These are phyloP conservation scores for Sciurus vulgaris DNA, from an alignment of 2,797 vertebrate genomes.

Conservation along the genomic window DNA sequence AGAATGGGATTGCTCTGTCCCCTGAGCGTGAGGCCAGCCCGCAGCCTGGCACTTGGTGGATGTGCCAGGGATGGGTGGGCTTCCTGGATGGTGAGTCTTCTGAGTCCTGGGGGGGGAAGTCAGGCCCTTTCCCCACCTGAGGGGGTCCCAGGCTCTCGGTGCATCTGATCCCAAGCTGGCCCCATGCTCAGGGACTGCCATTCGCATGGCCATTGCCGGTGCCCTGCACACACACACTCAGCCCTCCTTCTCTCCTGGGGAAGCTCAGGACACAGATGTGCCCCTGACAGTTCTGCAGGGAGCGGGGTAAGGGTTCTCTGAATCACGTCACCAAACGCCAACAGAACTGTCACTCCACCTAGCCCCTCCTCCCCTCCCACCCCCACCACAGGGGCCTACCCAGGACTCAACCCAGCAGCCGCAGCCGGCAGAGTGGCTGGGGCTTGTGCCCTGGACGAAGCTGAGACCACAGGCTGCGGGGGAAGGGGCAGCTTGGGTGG, in stretches of 20 bases:
- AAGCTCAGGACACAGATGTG: not conserved
- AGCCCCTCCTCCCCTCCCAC: fast-evolving
- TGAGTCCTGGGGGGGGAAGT: not conserved
- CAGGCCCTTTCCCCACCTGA: not conserved
- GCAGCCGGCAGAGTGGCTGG: not conserved
- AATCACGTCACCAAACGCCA: not conserved
- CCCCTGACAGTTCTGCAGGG: not conserved
- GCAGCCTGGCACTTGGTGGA: not conserved
- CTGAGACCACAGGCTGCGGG: not conserved
- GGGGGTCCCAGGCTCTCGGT: not conserved
- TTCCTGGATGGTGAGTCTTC: not conserved
- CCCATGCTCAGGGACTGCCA: not conserved
- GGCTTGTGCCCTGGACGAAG: not conserved
- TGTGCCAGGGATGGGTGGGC: not conserved
- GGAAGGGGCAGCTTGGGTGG: not conserved
- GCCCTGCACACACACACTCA: fast-evolving
- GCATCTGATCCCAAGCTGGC: not conserved
- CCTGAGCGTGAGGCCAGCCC: no score
- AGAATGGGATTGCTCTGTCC: not conserved
- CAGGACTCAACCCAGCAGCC: not conserved
- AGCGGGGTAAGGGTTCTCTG: not conserved
- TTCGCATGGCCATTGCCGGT: not conserved
- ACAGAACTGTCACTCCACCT: not conserved
- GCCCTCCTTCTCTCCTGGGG: not conserved
- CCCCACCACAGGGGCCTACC: no score